A percentile compares a stretch with the other conserved stretches of the same genome.
These are phyloP conservation scores for Prunella strophiata DNA, from an alignment of 2,797 vertebrate genomes.

Conservation along the genomic window DNA sequence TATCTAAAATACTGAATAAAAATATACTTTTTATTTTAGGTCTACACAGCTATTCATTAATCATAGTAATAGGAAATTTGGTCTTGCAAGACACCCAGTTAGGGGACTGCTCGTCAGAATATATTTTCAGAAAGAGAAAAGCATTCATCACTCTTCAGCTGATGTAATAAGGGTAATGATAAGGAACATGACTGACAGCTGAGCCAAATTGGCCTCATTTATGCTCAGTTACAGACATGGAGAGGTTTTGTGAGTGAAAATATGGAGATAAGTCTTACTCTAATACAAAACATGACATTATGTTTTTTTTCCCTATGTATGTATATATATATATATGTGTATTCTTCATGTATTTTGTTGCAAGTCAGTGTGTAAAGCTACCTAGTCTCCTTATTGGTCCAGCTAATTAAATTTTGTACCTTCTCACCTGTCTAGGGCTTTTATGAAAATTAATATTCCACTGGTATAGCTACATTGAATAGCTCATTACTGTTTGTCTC, in stretches of 20 bases:
- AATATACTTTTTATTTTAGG: background rate
- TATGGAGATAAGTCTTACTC: background rate
- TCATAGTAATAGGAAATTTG: background rate
- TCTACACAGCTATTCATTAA: background rate
- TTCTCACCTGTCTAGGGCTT: background rate
- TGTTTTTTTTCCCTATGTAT: fast-evolving
- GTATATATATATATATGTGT: background rate
- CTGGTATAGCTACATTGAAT: background rate
- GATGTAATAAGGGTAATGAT: background rate
- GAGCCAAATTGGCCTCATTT: background rate
- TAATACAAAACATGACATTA: background rate
- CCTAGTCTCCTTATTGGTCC: background rate
- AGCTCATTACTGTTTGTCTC: background rate
- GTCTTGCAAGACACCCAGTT: background rate
- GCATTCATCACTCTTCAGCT: background rate
- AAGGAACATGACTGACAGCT: background rate
- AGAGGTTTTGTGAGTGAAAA: background rate
- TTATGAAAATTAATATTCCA: background rate
- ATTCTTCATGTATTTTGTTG: background rate
- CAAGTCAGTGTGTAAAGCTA: background rate
- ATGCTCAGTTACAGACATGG: background rate
- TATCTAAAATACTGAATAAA: background rate
- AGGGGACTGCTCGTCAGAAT: background rate
- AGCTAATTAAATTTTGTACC: background rate
- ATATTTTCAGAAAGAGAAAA: background rate